Evolutionary conservation across 2,888 invertebrate genomes (phyloP), one percentile per base, ranked within the genome.

Genomic region (Perithous albicinctus): DNA sequence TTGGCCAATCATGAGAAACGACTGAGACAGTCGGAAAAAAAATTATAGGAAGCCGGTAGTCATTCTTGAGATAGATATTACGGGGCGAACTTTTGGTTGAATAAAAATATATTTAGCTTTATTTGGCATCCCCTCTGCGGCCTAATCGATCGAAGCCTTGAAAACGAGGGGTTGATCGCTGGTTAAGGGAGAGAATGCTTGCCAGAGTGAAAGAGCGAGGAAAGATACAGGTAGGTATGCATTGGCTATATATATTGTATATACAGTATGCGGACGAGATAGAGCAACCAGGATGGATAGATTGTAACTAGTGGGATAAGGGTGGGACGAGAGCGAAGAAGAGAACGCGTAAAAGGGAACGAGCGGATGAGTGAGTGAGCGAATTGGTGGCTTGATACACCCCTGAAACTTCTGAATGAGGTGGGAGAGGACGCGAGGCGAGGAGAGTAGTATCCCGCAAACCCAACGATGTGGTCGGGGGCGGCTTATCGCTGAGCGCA

Each of bases 401-500:
- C 59, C 72, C 56, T 78, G 69, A 85, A 86, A 86, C 77, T 80
- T 86, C 85, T 78, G 78, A 67, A 63, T 35, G 78, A 74, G 75
- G 78, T 51, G 79, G 32, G 67, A 69, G 78, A n/a, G n/a, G n/a
- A 75, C 59, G 59, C 35, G 66, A 63, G 23, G 76, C 59, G 78
- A 61, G 61, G 61, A 61, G 63, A 23, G 23, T 41, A 23, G 63
- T 54, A 51, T 29, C 29, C 46, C 32, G 32, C 59, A 59, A 59
- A 32, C 48, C 69, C 54, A 70, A 43, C n/a, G 61, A 38, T 72
- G 59, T 59, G 72, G 61, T 73, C 73, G 78, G 73, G 77, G 83
- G 82, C 79, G 85, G 91, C 91, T 91, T 91, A 91, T 91, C 91
- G 91, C 89, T 84, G 88, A 89, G 91, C 87, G 90, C 91, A 91